Percentiles rank a stretch among this genome's conserved stretches.
These are phyloP conservation scores for Holothuria leucospilota DNA, from an alignment of 53 echinoderm and acorn worm genomes.

Conservation along the genomic window DNA sequence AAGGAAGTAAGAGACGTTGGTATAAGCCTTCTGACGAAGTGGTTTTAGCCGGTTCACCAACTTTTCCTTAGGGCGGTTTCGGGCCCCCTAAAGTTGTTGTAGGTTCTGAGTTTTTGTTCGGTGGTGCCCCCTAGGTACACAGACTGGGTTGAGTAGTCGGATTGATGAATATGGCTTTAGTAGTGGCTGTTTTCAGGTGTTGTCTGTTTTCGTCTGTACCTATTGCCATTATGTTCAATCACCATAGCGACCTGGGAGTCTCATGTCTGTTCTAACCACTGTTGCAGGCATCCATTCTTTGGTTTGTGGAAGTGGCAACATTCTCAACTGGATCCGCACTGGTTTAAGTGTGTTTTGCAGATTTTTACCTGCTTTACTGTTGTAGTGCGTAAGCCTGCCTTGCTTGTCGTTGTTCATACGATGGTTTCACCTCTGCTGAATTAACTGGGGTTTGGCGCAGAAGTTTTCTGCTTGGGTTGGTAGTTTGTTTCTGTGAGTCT, in stretches of 20 bases:
- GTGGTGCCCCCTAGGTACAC: neutral
- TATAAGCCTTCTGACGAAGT: too few species aligned
- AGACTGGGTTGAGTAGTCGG: neutral
- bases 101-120: neutral
- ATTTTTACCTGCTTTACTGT: too few species aligned
- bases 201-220: constrained; percentile 65
- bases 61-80: too few species aligned
- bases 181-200: constrained; percentile 55
- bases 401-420: constrained; percentile 25
- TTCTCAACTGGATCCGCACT: too few species aligned
- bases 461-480: constrained; percentile 56
- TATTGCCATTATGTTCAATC: constrained; percentile 60
- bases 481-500: constrained; percentile 67
- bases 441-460: constrained; percentile 42
- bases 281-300: too few species aligned
- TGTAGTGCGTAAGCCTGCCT: constrained; percentile 42
- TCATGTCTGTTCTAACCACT: constrained; percentile 60
- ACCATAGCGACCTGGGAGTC: constrained; percentile 67
- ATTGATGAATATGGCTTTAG: constrained; percentile 51
- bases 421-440: constrained; percentile 40
- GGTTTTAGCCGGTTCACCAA: too few species aligned
- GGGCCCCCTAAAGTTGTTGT: too few species aligned
- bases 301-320: too few species aligned
- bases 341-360: constrained; percentile 19
- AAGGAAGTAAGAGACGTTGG: too few species aligned